These are phyloP conservation scores for Acromyrmex heyeri DNA, from an alignment of 1,140 invertebrate species.

Conservation along the genomic window DNA sequence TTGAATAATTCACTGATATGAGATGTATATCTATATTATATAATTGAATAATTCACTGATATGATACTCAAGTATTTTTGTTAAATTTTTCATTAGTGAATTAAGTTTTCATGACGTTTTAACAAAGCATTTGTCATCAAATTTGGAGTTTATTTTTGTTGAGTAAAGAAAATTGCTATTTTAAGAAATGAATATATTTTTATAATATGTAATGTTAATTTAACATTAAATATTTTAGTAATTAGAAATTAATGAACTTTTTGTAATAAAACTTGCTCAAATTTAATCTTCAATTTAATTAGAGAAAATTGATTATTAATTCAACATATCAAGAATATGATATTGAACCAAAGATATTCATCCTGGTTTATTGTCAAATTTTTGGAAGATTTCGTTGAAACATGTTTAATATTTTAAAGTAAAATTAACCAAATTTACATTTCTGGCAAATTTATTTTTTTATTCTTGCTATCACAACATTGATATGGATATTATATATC, in stretches of 20 bases:
- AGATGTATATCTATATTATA: neutral
- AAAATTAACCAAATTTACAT: neutral
- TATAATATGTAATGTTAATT: neutral
- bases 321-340: neutral
- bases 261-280: neutral
- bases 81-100: neutral
- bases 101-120: neutral
- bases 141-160: slow-evolving; percentile 3
- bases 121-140: neutral
- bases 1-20: neutral
- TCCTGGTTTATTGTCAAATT: neutral
- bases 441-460: slow-evolving; percentile 11
- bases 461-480: slow-evolving; percentile 8
- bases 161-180: neutral
- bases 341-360: neutral
- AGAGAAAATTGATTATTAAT: slow-evolving; percentile 15
- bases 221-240: neutral
- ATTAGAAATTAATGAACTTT: neutral
- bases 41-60: slow-evolving; percentile 2
- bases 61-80: neutral
- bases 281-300: slow-evolving; percentile 4
- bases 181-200: neutral
- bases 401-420: neutral
- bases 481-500: slow-evolving; percentile 26
- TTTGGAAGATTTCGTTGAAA: slow-evolving; percentile 18